Base-by-base conservation (phyloP, 92 coral and sea anemone species). In the Epizoanthus rinbou region DNA sequence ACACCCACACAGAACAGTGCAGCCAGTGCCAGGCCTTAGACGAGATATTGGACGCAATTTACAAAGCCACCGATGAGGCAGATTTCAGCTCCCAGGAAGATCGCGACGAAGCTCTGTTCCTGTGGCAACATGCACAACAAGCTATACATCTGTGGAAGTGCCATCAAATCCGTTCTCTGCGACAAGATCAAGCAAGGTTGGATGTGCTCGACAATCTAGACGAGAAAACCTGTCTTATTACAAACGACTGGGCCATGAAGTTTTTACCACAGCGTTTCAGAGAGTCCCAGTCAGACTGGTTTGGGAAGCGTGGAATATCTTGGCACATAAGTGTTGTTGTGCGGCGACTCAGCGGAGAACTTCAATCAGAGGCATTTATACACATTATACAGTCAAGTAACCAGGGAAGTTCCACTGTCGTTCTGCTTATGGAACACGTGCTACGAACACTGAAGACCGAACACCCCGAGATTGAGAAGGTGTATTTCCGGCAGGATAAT, bases 181-280 rank as follows among this genome's bases (percentile, higher is more conserved):
- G 69, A 58, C 66, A 76, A 47, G 82, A 58, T 37, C 69, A 76
- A 76, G 69, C 66, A 28, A 75, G 81, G 39, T 50, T 83, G 58
- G 24, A 41, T 35, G 86, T 60, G 3, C 67, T 83, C 33, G 73
- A 73, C 28, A 79, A 52, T 62, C 80, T 83, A 57, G 80, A 83
- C 21, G 86, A 73, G 58, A 19, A 84, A 50, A 84, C 74, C 13
- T 75, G 87, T 39, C 67, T 74, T 24, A 74, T 84, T 6, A 84
- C 87, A 22, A 84, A 63, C 53, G 87, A 84, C 64, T 84, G 87
- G 87, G 81, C 87, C 10, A 72, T 70, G 80, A 83, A 83, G 69
- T 73, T 84, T 33, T 39, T 84, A 23, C 87, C 81, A 19, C 87
- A 84, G 43, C 57, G 67, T 37, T 84, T 21, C 33, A 84, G 81